Conservation (phyloP, 2,888 invertebrate species). For the Rutpela maculata region DNA sequence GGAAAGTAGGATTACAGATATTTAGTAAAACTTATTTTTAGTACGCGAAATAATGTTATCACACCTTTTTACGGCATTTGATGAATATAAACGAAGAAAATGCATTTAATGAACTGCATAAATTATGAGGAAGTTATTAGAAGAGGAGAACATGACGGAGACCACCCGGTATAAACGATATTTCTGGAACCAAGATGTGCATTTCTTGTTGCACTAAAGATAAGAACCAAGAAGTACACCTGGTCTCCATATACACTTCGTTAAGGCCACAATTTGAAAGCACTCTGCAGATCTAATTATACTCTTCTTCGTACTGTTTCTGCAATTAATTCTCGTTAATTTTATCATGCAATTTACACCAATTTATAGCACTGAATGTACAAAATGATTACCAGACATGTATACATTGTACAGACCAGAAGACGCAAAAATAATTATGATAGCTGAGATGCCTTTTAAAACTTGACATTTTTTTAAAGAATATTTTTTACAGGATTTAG, state of each 20-base stretch:
- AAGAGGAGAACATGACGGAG: slow-evolving; percentile 11
- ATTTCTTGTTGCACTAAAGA: slow-evolving; percentile 38
- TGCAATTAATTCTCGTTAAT: slow-evolving; percentile 30
- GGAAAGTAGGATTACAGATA: neutral
- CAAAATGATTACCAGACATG: neutral
- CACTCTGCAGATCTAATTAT: slow-evolving; percentile 38
- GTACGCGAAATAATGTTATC: neutral
- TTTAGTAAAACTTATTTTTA: neutral
- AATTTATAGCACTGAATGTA: neutral
- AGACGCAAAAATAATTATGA: neutral
- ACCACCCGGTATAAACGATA: slow-evolving; percentile 29
- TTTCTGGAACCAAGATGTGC: slow-evolving; percentile 29
- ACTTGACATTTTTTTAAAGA: no score
- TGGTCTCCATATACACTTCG: slow-evolving; percentile 39
- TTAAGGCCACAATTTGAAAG: slow-evolving; percentile 33
- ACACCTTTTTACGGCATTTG: neutral
- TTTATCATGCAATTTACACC: slow-evolving; percentile 9
- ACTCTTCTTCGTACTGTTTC: slow-evolving; percentile 29
- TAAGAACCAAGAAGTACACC: slow-evolving; percentile 29
- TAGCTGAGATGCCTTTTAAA: no score
- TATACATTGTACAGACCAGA: neutral
- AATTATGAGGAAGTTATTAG: slow-evolving; percentile 23
- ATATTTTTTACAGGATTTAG: no score
- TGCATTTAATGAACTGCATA: slow-evolving; percentile 18
- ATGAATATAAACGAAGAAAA: slow-evolving; percentile 11